Evolutionary conservation across 2,888 invertebrate species (phyloP), one percentile per base, ranked within the genome.

Genomic region (Heteropelma amictum): DNA sequence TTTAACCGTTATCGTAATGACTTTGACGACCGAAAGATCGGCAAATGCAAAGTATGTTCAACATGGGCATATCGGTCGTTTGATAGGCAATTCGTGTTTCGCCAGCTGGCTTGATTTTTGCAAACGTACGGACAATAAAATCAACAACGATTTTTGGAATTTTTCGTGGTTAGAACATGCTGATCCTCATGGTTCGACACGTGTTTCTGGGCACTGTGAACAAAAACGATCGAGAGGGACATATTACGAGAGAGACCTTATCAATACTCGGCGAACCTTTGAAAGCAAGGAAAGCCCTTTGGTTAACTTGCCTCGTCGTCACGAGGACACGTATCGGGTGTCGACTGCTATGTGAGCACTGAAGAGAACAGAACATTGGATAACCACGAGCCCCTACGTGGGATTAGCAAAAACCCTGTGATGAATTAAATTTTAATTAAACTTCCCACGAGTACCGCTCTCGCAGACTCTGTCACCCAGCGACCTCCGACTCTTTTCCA

Each of bases 361-460:
- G 33, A 38, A 56, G 54, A 69, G 42, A 70, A 54, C 56, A 61
- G 58, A 12, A 6, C 54, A 23, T 54, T 53, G 71, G 54, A 51
- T 60, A 76, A 63, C 58, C 49, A 47, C 72, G 74, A 53, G 51
- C 58, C 71, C 72, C 51, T 56, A 56, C 61, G 53, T 72, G 53
- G 82, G 86, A 86, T 85, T 86, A 86, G 82, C 78, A 80, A 83
- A n/a, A 85, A 81, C 81, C 83, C 79, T 63, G 63, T 65, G 70
- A 67, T 77, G 83, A 86, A 85, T 86, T 84, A 81, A 85, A 86
- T 85, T 86, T 86, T 86, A 86, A 86, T 87, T 85, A 86, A 87
- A 86, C 83, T 83, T 82, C 53, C 54, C 71, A 21, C 64, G 51
- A 40, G 38, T 63, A 42, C 51, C 45, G 12, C 19, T 26, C 23